Percentiles rank a stretch among this genome's conserved stretches.
These are phyloP conservation scores for Homarus americanus DNA, from an alignment of 1,140 invertebrate species.

Conservation along the genomic window DNA sequence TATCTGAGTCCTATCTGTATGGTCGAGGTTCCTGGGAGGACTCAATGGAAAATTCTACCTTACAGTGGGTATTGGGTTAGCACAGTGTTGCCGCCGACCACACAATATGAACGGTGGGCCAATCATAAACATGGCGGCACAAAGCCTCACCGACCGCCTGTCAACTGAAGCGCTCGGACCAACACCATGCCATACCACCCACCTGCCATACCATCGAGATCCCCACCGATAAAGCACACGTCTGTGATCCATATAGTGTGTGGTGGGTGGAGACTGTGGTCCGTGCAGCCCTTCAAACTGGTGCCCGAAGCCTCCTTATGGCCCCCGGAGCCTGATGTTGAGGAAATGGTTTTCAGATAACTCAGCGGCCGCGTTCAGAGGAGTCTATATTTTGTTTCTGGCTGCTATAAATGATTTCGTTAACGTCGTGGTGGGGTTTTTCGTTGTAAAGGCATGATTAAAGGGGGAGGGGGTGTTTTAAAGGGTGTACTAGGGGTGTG, in stretches of 20 bases:
- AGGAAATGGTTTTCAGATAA: conserved; percentile 71
- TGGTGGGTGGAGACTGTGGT: not conserved
- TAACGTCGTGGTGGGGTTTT: too few species aligned
- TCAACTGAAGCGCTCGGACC: conserved; percentile 61
- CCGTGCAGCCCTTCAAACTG: conserved; percentile 32
- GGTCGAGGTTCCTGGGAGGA: not conserved
- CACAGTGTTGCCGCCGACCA: conserved; percentile 38
- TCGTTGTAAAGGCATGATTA: too few species aligned
- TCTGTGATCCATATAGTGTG: conserved; percentile 42
- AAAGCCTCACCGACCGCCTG: conserved; percentile 68
- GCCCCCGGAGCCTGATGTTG: conserved; percentile 57
- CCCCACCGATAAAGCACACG: conserved; percentile 56
- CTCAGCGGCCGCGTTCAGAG: conserved; percentile 30
- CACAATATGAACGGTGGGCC: conserved; percentile 62
- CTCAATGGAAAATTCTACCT: not conserved
- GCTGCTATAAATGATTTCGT: conserved; percentile 34
- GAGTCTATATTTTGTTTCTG: conserved; percentile 50
- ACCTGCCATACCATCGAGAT: conserved; percentile 49
- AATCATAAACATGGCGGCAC: conserved; percentile 70
- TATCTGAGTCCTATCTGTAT: conserved; percentile 26
- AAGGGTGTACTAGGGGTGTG: too few species aligned
- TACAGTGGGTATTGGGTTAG: not conserved
- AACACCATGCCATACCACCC: conserved; percentile 38
- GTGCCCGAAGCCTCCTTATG: conserved; percentile 52
- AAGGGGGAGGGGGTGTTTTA: too few species aligned